These are phyloP conservation scores for Heterochromis multidens DNA, from an alignment of 2,113 vertebrate genomes.

Conservation along the genomic window DNA sequence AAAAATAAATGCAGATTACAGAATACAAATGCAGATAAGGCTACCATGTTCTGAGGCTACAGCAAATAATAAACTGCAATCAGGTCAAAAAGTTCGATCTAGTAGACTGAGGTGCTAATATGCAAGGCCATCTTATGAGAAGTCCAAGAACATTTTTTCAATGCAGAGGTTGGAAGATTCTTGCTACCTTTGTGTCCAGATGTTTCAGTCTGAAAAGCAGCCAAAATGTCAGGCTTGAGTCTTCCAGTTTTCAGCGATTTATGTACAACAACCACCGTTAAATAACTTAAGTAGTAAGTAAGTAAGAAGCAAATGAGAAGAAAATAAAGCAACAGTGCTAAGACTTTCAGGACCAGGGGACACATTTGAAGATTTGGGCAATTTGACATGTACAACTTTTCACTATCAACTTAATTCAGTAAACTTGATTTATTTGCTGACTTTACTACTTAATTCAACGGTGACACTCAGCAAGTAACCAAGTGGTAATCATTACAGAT, in stretches of 20 bases:
- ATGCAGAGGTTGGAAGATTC: background rate
- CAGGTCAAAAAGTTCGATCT: background rate
- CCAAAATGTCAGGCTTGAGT: fast-evolving
- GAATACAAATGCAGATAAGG: background rate
- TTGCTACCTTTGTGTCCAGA: background rate
- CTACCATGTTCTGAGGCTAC: background rate
- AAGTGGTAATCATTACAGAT: background rate
- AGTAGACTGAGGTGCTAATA: background rate
- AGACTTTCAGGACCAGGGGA: fast-evolving
- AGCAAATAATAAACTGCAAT: background rate
- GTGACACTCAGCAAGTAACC: background rate
- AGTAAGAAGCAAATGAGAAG: background rate
- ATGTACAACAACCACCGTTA: background rate
- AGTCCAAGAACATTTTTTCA: background rate
- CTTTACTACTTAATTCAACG: background rate
- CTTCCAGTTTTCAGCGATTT: background rate
- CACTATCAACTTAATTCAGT: background rate
- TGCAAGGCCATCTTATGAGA: background rate
- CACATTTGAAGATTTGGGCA: fast-evolving
- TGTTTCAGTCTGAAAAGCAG: background rate
- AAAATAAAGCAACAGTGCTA: background rate
- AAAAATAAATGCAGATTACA: background rate
- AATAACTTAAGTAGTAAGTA: background rate
- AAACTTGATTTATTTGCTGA: background rate
- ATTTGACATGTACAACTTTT: background rate